Evolutionary conservation across 2,888 invertebrate genomes (phyloP).

Genomic region (Troides oblongomaculatus): DNA sequence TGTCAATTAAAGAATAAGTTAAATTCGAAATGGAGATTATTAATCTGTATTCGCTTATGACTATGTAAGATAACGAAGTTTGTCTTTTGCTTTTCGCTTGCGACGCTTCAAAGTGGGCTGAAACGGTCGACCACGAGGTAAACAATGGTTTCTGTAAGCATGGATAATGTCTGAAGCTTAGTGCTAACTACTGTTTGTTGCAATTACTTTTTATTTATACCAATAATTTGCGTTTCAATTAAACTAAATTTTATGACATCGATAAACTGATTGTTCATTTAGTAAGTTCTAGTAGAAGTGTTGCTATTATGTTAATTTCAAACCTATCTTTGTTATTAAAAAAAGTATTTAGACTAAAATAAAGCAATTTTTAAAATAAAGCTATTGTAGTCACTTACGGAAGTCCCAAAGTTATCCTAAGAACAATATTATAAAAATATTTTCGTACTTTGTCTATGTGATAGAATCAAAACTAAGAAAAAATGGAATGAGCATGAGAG

Average conservation of each 20-base stretch:
- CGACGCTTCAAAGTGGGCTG: slow-evolving; percentile 70
- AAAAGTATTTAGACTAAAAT: too few species aligned
- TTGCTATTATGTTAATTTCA: too few species aligned
- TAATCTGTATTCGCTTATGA: slow-evolving; percentile 37
- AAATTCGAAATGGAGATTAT: too few species aligned
- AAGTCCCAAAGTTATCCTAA: too few species aligned
- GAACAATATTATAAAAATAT: not conserved
- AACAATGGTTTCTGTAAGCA: slow-evolving; percentile 36
- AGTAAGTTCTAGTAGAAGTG: too few species aligned
- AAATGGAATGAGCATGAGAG: not conserved
- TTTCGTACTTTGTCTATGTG: not conserved
- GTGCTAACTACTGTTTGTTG: slow-evolving; percentile 23
- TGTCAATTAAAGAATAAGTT: too few species aligned
- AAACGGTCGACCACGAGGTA: slow-evolving; percentile 75
- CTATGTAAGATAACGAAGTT: slow-evolving; percentile 49
- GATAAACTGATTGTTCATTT: not conserved
- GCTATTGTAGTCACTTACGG: too few species aligned
- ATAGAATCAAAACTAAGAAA: not conserved
- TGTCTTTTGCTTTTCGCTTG: slow-evolving; percentile 72
- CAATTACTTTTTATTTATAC: slow-evolving; percentile 32
- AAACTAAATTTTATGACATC: not conserved
- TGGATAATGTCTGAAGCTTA: slow-evolving; percentile 23
- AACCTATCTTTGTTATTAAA: too few species aligned
- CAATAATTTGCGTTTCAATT: slow-evolving; percentile 3
- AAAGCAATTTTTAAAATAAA: too few species aligned